Conservation (phyloP, 2,797 vertebrate species). For the Pseudochirops cupreus region DNA sequence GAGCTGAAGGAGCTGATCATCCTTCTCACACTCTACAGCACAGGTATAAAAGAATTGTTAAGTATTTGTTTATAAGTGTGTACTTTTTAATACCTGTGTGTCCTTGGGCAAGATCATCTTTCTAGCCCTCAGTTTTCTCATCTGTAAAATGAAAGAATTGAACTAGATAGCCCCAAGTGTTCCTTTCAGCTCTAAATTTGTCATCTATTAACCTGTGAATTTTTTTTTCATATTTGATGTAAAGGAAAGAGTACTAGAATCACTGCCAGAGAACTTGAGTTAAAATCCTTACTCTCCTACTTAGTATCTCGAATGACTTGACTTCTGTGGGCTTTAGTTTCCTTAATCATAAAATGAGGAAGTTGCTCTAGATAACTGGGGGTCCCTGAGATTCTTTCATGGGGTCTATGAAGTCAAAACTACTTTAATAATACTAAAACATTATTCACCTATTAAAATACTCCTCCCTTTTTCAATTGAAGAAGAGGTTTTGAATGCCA, state of each 20-base stretch:
- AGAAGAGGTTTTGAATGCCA: too few relatives aligned
- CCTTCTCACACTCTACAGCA: slow-evolving; percentile 94
- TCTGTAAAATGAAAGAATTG: background rate
- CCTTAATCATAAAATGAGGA: background rate
- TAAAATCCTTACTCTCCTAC: background rate
- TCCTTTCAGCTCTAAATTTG: background rate
- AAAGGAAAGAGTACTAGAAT: too few relatives aligned
- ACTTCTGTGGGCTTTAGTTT: background rate
- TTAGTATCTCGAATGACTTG: background rate
- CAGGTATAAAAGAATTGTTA: slow-evolving; percentile 84
- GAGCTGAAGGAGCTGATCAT: slow-evolving; percentile 94
- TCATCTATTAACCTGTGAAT: background rate
- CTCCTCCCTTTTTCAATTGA: background rate
- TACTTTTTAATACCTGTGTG: slow-evolving; percentile 13
- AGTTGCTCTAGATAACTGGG: background rate
- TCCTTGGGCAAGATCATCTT: background rate
- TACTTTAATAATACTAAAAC: background rate
- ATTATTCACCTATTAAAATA: background rate
- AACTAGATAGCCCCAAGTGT: background rate
- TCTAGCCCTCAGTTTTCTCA: background rate
- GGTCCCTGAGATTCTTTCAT: background rate
- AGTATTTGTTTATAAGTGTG: slow-evolving; percentile 20
- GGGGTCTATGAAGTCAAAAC: background rate
- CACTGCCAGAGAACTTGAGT: too few relatives aligned
- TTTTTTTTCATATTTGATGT: background rate